Evolutionary conservation across 2,113 vertebrate species (phyloP), one percentile per base, ranked within the genome.

Genomic region (Oplegnathus fasciatus): DNA sequence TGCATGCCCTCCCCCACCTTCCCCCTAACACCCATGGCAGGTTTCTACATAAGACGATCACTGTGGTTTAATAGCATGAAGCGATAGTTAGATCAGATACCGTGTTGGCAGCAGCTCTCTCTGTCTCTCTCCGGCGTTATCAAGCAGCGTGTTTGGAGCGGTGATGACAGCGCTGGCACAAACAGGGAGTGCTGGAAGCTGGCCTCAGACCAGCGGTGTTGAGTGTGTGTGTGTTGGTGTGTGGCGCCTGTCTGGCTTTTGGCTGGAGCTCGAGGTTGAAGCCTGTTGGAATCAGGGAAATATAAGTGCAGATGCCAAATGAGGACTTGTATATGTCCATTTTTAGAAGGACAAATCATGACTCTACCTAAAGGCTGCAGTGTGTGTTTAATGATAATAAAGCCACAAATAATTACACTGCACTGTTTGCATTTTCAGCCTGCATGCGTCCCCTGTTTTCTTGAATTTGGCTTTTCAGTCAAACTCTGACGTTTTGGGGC

Each of bases 231-330:
- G 65, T 78, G 73, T 78, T 28, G 40, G 80, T 89, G 88, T 87
- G 92, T 92, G 93, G 93, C 83, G 91, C 90, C 92, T 85, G 90
- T 80, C 83, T 93, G 93, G 90, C 89, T 92, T 89, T 81, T 90
- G 91, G 94, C 92, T 83, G 65, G 44, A 84, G 89, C 84, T 89
- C 73, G 84, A 90, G 72, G 81, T 81, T 83, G 83, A 83, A 83
- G 90, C 70, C 83, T 74, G 84, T 78, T 90, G 88, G 87, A 90
- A 88, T 78, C 77, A 72, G 67, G 46, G 76, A 73, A 72, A 48
- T 73, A 75, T 42, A 83, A 82, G 61, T 75, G 84, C 78, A 76
- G 78, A 80, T 67, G 80, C 91, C 85, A 84, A 87, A 88, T n/a
- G 69, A 78, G 78, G 26, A 88, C 78, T 32, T 74, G 58, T 65